A percentile compares a stretch with the other conserved stretches of the same genome.
Evolutionary conservation across 2,797 vertebrate species (phyloP).

Genomic region (Todus mexicanus): DNA sequence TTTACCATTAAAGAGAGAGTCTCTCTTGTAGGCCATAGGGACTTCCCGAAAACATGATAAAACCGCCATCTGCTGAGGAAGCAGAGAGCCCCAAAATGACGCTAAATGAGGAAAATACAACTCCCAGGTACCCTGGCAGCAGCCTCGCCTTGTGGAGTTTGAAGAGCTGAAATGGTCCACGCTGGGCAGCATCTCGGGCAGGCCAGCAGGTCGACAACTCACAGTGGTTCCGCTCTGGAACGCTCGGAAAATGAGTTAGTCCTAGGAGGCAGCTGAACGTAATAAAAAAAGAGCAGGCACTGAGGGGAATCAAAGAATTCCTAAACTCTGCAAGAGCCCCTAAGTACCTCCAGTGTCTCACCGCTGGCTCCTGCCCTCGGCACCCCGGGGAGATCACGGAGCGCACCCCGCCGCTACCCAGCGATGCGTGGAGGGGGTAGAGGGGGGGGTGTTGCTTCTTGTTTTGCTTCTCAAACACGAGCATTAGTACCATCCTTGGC

Average conservation of each 20-base stretch:
- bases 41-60: conserved; percentile 48
- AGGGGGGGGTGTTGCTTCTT: too few species aligned
- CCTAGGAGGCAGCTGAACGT: not conserved
- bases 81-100: not conserved
- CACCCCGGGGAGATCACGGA: not conserved
- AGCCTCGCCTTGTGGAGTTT: not conserved
- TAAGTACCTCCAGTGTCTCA: not conserved
- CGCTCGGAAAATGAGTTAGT: not conserved
- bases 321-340: not conserved
- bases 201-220: rapidly evolving
- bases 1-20: conserved; percentile 63
- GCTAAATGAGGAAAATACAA: conserved; percentile 40
- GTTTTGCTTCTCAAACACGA: not conserved
- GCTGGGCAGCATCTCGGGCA: not conserved
- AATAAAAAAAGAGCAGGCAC: not conserved
- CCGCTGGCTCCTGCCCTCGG: rapidly evolving
- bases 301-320: not conserved
- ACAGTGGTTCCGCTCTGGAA: not conserved
- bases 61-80: conserved; percentile 64
- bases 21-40: conserved; percentile 57
- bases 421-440: too few species aligned
- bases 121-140: not conserved
- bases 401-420: not conserved
- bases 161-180: not conserved
- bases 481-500: not conserved